Base-by-base conservation (phyloP, 2,888 invertebrate species). In the Crocallis elinguaria region DNA sequence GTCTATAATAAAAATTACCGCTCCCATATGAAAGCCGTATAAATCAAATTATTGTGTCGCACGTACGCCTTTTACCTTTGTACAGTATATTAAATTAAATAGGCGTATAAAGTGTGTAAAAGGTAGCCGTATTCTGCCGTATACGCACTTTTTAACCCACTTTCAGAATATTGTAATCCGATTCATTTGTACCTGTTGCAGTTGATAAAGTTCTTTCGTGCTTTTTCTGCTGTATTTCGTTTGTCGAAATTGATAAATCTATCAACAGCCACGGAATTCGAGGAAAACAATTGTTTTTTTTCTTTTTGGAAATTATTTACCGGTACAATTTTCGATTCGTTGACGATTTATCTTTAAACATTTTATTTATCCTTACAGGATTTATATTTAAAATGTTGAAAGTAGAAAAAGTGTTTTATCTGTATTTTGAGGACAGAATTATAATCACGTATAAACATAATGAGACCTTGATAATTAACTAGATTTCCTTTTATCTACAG, bases 21-120 rank as follows among this genome's bases (percentile, higher is more conserved):
- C 32, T 23, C 41, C 38, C 60, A 57, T 59, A 63, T 62, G 60
- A 63, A 60, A 59, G 62, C 58, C 51, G 45, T 57, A 62, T 66
- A 71, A 77, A 77, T 78, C 69, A 69, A 73, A 77, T 78, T 77
- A 75, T 63, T 63, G 60, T 67, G 64, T 64, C 69, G 60, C 63
- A 56, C 25, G 48, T 58, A 57, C 57, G 65, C 67, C 66, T 69
- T 69, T 66, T 70, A 67, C 68, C 67, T 67, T 48, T 54, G 55
- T 57, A 50, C 57, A 52, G 42, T 62, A 57, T 64, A 71, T 70
- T 71, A 70, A 73, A 75, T 75, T 77, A 76, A 71, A 72, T 68
- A 67, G 60, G 49, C 57, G 62, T 66, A 64, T 69, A 65, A 67
- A 59, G 49, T 56, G 62, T 66, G 64, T 69, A 65, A 65, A 64